Conservation (phyloP, 2,888 invertebrate genomes). For the Eupsilia transversa region DNA sequence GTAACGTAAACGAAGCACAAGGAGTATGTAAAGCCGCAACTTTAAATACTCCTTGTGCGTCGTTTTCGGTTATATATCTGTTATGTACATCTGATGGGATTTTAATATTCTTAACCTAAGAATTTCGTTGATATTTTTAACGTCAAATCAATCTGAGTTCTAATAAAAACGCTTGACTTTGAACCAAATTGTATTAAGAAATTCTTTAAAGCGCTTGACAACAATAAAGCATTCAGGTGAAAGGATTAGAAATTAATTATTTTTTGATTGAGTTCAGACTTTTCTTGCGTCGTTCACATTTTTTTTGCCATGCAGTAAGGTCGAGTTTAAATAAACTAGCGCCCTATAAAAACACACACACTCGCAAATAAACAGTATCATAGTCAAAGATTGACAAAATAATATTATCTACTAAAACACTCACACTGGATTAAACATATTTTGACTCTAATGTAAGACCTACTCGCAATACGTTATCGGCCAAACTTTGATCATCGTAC, state of each 20-base stretch:
- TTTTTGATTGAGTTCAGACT: slow-evolving; percentile 26
- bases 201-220: slow-evolving; percentile 50
- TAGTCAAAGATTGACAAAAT: background rate
- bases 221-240: slow-evolving; percentile 53
- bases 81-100: no score
- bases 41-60: no score
- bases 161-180: background rate
- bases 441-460: no score
- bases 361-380: background rate
- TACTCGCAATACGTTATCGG: no score
- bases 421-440: background rate
- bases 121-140: background rate
- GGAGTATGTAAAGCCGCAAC: no score
- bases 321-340: background rate
- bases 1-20: no score
- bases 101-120: background rate
- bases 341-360: background rate
- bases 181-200: slow-evolving; percentile 48
- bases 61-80: no score
- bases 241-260: slow-evolving; percentile 52
- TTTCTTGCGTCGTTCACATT: background rate
- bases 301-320: background rate
- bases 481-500: no score
- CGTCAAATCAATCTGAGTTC: slow-evolving; percentile 19
- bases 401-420: background rate